phyloP scores from a whole-genome alignment of 2,113 vertebrate genomes.

The Morone saxatilis region DNA sequence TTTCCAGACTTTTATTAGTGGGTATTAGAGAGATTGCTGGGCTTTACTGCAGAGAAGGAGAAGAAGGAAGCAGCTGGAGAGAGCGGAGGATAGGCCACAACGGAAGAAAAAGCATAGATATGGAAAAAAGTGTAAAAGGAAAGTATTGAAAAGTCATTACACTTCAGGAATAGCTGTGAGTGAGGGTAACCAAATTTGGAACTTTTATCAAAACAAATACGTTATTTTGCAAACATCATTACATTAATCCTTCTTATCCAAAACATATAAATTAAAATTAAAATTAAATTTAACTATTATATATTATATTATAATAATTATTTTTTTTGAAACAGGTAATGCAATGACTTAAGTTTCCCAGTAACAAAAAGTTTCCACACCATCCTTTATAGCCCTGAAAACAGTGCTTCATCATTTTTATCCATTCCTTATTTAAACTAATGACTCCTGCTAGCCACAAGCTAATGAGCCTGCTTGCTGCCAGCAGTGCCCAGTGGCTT shows the following conservation, averaged over 20 bases:
- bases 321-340: no score
- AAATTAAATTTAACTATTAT: no score
- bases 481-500: constrained; percentile 11
- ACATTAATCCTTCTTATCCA: neutral
- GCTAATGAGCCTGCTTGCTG: constrained; percentile 21
- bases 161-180: neutral
- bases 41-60: constrained; percentile 1
- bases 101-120: neutral
- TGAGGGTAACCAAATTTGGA: neutral
- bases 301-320: no score
- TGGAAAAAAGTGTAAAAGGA: neutral
- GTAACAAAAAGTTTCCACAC: neutral
- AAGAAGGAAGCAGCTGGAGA: neutral
- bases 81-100: neutral
- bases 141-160: neutral
- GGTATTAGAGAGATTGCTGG: constrained; percentile 22
- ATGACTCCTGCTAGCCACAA: constrained; percentile 28
- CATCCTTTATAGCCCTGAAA: constrained; percentile 3
- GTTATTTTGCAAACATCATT: neutral
- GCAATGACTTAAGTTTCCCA: neutral
- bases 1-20: constrained; percentile 32
- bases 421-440: constrained; percentile 40
- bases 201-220: neutral
- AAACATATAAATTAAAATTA: no score
- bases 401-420: constrained; percentile 23